Evolutionary conservation across 2,888 invertebrate genomes (phyloP), one percentile per base, ranked within the genome.

Genomic region (Eupithecia inturbata): DNA sequence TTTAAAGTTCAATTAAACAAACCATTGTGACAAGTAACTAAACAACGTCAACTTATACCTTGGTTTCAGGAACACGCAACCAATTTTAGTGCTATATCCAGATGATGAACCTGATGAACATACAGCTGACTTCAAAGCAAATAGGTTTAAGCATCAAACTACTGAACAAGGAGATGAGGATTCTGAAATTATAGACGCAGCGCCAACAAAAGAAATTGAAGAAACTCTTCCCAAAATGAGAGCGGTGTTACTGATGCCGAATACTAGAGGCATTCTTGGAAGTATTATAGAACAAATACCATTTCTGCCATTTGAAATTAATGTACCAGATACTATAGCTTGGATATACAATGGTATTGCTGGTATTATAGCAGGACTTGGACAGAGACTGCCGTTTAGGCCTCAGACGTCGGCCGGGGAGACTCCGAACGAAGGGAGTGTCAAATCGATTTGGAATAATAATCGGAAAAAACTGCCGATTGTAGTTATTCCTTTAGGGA

Each of bases 271-370:
- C 19, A 84, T 87, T 1, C 85, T 94, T 19, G 95, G 95, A 6
- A 91, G 90, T 49, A 86, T 95, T 68, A 95, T 96, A 73, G 92
- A 94, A 22, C 86, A 88, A 7, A 93, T 95, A 33, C 95, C 95
- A 0, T 95, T 95, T 83, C 87, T 96, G 28, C 96, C 96, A 0
- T 89, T 96, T 70, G 95, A 96, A 87, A 87, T 96, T 1, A 96
- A 96, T 82, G 95, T 96, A 0, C 96, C 96, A 3, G 96, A 96
- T 79, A 89, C 95, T 0, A 89, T 96, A 70, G 85, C 89, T 0
- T 93, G 92, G 92, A 89, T 88, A 6, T 89, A 89, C 71, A 87
- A 91, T 77, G 89, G 89, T 7, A 89, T 94, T 67, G 81, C 88
- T 0, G 82, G 88, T 62, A 88, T 91, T 0, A 85, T 93, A 62